Conservation (phyloP, 2,113 vertebrate species). For the Malurus alboscapulatus region DNA sequence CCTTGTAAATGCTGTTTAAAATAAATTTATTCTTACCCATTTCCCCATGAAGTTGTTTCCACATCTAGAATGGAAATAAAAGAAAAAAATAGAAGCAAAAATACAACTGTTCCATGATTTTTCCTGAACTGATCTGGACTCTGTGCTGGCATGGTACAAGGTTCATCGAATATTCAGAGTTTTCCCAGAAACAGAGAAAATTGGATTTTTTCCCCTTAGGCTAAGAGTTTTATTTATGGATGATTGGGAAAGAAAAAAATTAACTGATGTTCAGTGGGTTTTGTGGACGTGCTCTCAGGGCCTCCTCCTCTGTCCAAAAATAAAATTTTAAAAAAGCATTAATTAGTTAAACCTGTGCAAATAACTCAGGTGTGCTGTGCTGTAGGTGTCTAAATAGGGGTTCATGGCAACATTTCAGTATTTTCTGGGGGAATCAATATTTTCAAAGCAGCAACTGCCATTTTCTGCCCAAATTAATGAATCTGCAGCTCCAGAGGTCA, state of each 20-base stretch:
- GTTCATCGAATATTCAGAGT: neutral
- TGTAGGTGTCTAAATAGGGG: neutral
- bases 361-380: neutral
- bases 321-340: neutral
- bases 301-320: neutral
- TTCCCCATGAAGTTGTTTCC: neutral
- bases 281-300: neutral
- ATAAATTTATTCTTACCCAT: neutral
- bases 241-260: neutral
- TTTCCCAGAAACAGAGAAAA: neutral
- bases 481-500: neutral
- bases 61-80: neutral
- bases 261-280: neutral
- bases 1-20: neutral
- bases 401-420: neutral
- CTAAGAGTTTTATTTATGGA: neutral
- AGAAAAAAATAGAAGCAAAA: neutral
- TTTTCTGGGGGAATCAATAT: conserved; percentile 9
- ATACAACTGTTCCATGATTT: neutral
- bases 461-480: conserved; percentile 23
- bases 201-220: neutral
- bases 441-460: neutral
- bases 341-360: neutral
- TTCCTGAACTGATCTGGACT: neutral
- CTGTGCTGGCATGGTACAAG: neutral